Base-by-base conservation (phyloP, 2,797 vertebrate species). In the Rhinophrynus dorsalis region DNA sequence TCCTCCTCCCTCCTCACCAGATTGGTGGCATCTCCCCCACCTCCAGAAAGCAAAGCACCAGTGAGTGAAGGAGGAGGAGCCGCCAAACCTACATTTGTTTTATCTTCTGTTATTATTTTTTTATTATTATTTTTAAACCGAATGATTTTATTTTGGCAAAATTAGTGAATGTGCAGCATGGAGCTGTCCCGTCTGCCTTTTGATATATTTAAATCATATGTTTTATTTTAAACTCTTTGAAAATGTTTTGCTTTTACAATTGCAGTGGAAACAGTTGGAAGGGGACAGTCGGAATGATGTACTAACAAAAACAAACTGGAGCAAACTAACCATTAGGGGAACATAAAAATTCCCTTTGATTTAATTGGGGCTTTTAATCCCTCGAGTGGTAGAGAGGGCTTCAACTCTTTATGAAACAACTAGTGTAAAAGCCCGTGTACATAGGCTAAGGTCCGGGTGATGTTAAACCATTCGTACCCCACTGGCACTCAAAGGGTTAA, bases 141-240 rank as follows among this genome's bases (percentile, higher is more conserved):
- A 24, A 51, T 51, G 47, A 51, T 68, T 71, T 54, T 37, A 8
- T 58, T 45, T 63, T 58, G 52, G 62, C 62, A 44, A 73, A 73
- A 66, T 66, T 58, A 40, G 35, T 73, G 23, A 20, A 64, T 37
- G 57, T 52, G 37, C 61, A 59, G 69, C 62, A 40, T n/a, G 12
- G 12, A 59, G 61, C 69, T 73, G 69, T 18, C 11, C 26, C 32
- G 21, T 40, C 47, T 73, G 55, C 62, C 55, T 73, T n/a, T 66
- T 38, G 54, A 73, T 50, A 64, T 32, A 13, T 73, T 52, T 52
- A 71, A 73, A 33, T 66, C 32, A 68, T 44, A 47, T 52, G 56
- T 51, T 68, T n/a, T 70, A 47, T 57, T 90, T 91, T 85, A 85
- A 82, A 85, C 90, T 89, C 70, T 89, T 88, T 85, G 88, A 89